Evolutionary conservation across 2,888 invertebrate species (phyloP).

Genomic region (Diadegma fenestrale): DNA sequence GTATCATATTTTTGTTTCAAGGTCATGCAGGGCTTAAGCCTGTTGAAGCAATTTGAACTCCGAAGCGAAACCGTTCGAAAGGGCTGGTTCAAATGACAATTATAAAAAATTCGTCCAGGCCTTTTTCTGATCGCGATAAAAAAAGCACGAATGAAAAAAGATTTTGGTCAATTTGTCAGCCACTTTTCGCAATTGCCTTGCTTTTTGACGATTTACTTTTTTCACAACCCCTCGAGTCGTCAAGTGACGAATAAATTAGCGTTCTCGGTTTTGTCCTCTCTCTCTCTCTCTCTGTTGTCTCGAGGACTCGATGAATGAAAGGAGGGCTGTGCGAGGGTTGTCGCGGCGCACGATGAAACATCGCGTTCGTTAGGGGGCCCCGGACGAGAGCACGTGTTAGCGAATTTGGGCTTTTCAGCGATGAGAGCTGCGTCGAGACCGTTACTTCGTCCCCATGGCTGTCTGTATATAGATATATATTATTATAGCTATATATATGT

Average conservation of each 20-base stretch:
- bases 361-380: constrained; percentile 76
- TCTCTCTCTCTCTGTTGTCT: constrained; percentile 77
- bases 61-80: not conserved
- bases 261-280: constrained; percentile 56
- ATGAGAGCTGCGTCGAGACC: constrained; percentile 56
- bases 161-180: constrained; percentile 15
- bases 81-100: not conserved
- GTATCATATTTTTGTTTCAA: constrained; percentile 30
- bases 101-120: not conserved
- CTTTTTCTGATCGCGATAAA: not conserved
- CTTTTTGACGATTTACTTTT: constrained; percentile 6
- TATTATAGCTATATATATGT: too few species aligned
- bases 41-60: not conserved
- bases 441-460: constrained; percentile 21
- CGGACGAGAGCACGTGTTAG: constrained; percentile 74
- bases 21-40: not conserved
- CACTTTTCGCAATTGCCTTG: not conserved
- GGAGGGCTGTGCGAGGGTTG: constrained; percentile 28
- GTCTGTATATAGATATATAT: constrained; percentile 13
- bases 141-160: not conserved
- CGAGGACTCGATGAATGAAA: constrained; percentile 69
- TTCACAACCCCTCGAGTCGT: not conserved
- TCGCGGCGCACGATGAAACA: constrained; percentile 63
- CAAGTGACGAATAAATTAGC: constrained; percentile 68
- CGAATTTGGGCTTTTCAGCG: constrained; percentile 71